Base-by-base conservation (phyloP, 2,113 vertebrate genomes). In the Ailuropoda melanoleuca region DNA sequence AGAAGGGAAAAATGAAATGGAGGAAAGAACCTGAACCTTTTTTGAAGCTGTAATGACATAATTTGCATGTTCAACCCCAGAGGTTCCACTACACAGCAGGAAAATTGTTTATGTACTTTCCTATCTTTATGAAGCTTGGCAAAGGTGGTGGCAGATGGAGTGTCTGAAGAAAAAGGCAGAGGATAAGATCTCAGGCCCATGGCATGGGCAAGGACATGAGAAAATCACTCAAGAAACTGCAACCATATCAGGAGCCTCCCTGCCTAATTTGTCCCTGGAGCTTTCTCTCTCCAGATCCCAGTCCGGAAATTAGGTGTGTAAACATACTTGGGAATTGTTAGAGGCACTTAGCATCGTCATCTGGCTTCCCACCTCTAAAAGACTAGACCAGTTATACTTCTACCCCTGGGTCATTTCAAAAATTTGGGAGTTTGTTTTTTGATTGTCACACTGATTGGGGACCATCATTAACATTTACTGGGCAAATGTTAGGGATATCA, bases 1-100 rank as follows among this genome's bases (percentile, higher is more conserved):
- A 93, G 93, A 93, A 97, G 90, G 68, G 81, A 58, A 92, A 95
- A 96, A 95, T 80, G 64, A 98, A 97, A 92, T 53, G 64, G 62
- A 97, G 90, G 78, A 56, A 88, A 94, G 88, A 95, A 83, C 48
- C 29, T 87, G 72, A 96, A 80, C 15, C 62, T 46, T 83, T 96
- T 97, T 84, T 95, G 87, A 97, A 96, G 83, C 43, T 64, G 2
- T 95, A 96, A 98, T 3, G 46, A 92, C 39, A 78, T 93, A 95
- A 98, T 97, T 97, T 97, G 87, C 84, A 94, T 88, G 88, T 90
- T 95, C 92, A 90, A 34, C 68, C 55, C 70, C 60, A 68, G 53
- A 88, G 77, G 15, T 70, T 93, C 60, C 34, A 87, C 87, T 60
- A 68, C 0, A n/a, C 86, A 77, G 75, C 24, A 66, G 58, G 39